Evolutionary conservation across 2,113 vertebrate species (phyloP).

Genomic region (Procapra przewalskii): DNA sequence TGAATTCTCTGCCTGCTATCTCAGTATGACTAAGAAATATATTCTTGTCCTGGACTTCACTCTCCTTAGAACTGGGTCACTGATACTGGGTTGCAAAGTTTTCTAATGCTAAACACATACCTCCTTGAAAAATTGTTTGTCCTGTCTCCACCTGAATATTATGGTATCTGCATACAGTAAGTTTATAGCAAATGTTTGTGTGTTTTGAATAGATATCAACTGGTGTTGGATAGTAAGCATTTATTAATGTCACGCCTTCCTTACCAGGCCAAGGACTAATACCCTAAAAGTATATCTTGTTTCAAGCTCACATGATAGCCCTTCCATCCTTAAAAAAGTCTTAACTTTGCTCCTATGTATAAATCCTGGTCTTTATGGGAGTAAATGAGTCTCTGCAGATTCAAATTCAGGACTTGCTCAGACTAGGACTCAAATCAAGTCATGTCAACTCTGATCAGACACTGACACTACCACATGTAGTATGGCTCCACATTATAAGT

Average conservation of each 20-base stretch:
- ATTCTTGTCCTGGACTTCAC: neutral
- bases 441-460: neutral
- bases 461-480: neutral
- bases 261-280: neutral
- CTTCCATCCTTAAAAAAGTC: neutral
- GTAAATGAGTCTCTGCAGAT: neutral
- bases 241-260: neutral
- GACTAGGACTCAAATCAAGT: neutral
- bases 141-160: neutral
- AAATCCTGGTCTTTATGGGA: neutral
- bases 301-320: neutral
- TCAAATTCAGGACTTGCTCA: neutral
- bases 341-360: neutral
- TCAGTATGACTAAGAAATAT: neutral
- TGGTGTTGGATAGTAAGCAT: neutral
- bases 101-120: neutral
- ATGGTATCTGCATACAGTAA: neutral
- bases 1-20: neutral
- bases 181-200: neutral
- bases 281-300: neutral
- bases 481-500: neutral
- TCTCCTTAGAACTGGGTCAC: neutral
- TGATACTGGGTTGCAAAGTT: neutral
- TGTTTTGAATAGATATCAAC: neutral
- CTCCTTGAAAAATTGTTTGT: neutral